Evolutionary conservation across 2,888 invertebrate genomes (phyloP).

Genomic region (Diploptera punctata): DNA sequence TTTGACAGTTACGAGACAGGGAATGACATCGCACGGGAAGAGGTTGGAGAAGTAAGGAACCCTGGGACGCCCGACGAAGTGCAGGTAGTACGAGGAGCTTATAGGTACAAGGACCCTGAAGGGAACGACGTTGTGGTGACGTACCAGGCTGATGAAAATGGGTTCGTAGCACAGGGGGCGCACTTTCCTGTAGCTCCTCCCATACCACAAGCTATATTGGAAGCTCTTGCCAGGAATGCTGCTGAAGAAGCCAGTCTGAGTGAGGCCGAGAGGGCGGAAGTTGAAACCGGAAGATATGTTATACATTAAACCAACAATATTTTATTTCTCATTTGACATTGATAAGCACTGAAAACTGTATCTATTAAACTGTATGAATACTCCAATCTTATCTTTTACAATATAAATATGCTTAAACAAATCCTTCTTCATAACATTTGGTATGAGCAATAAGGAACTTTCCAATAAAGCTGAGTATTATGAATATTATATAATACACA

Average conservation of each 20-base stretch:
- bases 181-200: slow-evolving; percentile 39
- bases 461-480: no score
- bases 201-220: slow-evolving; percentile 39
- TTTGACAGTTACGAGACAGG: slow-evolving; percentile 43
- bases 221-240: slow-evolving; percentile 42
- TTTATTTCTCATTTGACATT: no score
- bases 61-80: slow-evolving; percentile 36
- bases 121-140: slow-evolving; percentile 36
- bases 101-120: slow-evolving; percentile 42
- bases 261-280: slow-evolving; percentile 35
- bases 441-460: no score
- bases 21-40: slow-evolving; percentile 40
- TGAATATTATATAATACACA: no score
- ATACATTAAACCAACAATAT: slow-evolving; percentile 29
- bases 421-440: no score
- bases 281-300: slow-evolving; percentile 39
- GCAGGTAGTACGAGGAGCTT: slow-evolving; percentile 38
- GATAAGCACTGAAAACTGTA: no score
- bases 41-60: slow-evolving; percentile 38
- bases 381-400: no score
- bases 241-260: slow-evolving; percentile 41
- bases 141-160: slow-evolving; percentile 36
- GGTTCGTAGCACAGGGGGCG: slow-evolving; percentile 38
- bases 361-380: no score
- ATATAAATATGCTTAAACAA: no score